Evolutionary conservation across 2,113 vertebrate genomes (phyloP).

Genomic region (Crotalus horridus): DNA sequence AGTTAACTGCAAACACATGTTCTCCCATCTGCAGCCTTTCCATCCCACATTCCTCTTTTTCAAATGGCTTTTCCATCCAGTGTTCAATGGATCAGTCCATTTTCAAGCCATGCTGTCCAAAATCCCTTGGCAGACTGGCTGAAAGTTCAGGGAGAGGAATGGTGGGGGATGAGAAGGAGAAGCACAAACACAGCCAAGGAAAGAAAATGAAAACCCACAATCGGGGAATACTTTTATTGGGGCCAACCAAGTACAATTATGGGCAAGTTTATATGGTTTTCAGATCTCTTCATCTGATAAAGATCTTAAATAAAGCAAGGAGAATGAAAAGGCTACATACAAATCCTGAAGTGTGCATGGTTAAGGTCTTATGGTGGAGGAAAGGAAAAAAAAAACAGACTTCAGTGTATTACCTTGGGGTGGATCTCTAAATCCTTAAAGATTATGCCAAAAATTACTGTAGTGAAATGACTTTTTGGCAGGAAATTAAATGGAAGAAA

Average conservation of each 20-base stretch:
- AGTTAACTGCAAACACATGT: conserved; percentile 36
- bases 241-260: not conserved
- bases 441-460: not conserved
- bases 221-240: not conserved
- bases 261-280: not conserved
- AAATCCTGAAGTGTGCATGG: not conserved
- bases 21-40: not conserved
- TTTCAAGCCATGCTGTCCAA: not conserved
- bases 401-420: not conserved
- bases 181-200: not conserved
- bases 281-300: not conserved
- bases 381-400: not conserved
- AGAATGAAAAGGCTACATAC: not conserved
- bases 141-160: not conserved
- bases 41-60: not conserved
- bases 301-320: not conserved
- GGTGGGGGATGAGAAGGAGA: not conserved
- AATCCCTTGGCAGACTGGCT: not conserved
- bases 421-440: not conserved
- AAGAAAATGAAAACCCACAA: not conserved
- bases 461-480: not conserved
- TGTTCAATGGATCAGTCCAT: not conserved
- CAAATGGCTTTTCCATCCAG: conserved; percentile 20
- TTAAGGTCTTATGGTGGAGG: not conserved
- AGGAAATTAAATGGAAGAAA: not conserved